Evolutionary conservation across 2,113 vertebrate genomes (phyloP).

Genomic region (Sylvia atricapilla): DNA sequence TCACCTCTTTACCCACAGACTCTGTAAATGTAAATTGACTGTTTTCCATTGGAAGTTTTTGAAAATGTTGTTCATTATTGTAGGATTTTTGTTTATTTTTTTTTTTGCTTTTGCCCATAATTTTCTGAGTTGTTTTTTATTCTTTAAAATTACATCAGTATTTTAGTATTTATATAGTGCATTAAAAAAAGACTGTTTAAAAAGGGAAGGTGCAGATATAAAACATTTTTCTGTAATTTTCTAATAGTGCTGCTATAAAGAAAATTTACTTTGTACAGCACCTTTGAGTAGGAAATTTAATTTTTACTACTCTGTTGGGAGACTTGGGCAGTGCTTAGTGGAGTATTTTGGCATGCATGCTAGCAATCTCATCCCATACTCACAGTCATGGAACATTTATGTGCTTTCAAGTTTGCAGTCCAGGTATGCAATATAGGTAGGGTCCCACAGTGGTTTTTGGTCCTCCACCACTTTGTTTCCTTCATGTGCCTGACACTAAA

Average conservation of each 20-base stretch:
- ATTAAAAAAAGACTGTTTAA: not conserved
- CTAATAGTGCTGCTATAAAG: not conserved
- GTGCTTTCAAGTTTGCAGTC: not conserved
- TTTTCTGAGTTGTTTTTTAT: not conserved
- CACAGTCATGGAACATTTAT: not conserved
- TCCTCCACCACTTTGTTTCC: not conserved
- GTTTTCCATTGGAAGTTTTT: not conserved
- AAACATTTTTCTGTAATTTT: not conserved
- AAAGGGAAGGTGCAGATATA: not conserved
- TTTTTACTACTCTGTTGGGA: not conserved
- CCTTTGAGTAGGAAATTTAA: not conserved
- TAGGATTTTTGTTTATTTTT: not conserved
- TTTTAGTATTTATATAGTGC: not conserved
- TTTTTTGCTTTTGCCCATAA: not conserved
- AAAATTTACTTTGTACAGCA: not conserved
- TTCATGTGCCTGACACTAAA: not conserved
- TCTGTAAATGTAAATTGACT: not conserved
- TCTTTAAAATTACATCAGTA: not conserved
- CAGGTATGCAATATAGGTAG: not conserved
- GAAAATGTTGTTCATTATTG: not conserved
- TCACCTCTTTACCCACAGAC: not conserved
- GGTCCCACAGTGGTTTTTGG: accelerated
- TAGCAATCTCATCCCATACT: not conserved
- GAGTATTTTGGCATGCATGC: not conserved
- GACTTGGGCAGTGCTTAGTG: not conserved